These are phyloP conservation scores for Neotragus moschatus DNA, from an alignment of 2,113 vertebrate genomes.

Conservation along the genomic window DNA sequence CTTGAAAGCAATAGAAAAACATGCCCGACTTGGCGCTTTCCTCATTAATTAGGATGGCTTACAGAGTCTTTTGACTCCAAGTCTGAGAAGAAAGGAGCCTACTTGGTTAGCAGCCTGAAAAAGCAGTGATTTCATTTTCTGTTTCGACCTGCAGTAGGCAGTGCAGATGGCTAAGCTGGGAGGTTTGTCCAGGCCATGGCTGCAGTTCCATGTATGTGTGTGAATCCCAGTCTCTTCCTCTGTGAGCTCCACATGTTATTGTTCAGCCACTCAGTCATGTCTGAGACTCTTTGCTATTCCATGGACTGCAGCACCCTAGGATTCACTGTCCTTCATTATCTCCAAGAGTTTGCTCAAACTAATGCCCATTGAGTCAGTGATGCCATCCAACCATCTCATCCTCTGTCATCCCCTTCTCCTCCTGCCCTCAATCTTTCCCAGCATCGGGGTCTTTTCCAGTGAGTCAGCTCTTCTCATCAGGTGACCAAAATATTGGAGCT, in stretches of 20 bases:
- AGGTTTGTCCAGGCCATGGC: not conserved
- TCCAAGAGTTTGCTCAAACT: not conserved
- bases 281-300: not conserved
- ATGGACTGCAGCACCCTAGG: rapidly evolving
- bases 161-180: not conserved
- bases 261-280: not conserved
- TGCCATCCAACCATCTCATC: not conserved
- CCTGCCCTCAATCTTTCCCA: not conserved
- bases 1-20: not conserved
- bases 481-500: not conserved
- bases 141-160: too few species aligned
- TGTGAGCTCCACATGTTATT: too few species aligned
- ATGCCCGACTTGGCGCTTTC: not conserved
- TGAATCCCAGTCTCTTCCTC: not conserved
- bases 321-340: not conserved
- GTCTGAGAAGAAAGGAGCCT: not conserved
- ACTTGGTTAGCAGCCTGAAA: not conserved
- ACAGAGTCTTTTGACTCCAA: not conserved
- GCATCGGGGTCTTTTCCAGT: not conserved
- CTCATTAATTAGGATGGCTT: not conserved
- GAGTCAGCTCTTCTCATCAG: not conserved
- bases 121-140: not conserved
- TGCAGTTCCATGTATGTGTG: not conserved
- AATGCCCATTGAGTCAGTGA: not conserved
- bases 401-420: not conserved